Evolutionary conservation across 1,140 invertebrate species (phyloP).

Genomic region (Ceratitis capitata): DNA sequence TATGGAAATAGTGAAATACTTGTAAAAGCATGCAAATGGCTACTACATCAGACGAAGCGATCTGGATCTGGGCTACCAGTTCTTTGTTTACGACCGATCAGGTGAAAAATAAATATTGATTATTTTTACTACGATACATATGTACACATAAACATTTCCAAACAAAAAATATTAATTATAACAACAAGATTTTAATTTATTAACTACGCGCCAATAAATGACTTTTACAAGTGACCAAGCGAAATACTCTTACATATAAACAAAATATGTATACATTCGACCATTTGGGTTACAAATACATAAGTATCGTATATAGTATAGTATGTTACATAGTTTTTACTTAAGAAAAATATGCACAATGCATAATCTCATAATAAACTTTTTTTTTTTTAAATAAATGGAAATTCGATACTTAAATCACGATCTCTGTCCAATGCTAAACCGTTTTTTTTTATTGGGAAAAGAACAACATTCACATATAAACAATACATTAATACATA

Average conservation of each 20-base stretch:
- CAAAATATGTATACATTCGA: too few species aligned
- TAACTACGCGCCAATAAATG: background rate
- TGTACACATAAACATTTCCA: background rate
- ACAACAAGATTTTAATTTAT: conserved; percentile 5
- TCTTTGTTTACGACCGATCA: background rate
- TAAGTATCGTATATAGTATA: background rate
- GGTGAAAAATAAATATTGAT: background rate
- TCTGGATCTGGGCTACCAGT: background rate
- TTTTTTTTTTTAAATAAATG: too few species aligned
- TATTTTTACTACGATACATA: background rate
- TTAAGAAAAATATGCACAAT: too few species aligned
- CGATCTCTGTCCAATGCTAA: background rate
- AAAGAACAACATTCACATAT: background rate
- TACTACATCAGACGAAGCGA: background rate
- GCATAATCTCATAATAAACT: too few species aligned
- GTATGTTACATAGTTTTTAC: background rate
- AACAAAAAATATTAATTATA: too few species aligned
- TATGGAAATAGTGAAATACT: too few species aligned
- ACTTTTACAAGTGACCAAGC: background rate
- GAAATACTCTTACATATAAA: background rate
- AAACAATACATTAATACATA: background rate
- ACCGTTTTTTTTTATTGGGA: background rate
- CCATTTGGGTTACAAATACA: background rate
- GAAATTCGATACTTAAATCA: background rate
- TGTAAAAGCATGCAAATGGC: background rate